Base-by-base conservation (phyloP, 1,140 invertebrate genomes). In the Drosophila sp. region DNA sequence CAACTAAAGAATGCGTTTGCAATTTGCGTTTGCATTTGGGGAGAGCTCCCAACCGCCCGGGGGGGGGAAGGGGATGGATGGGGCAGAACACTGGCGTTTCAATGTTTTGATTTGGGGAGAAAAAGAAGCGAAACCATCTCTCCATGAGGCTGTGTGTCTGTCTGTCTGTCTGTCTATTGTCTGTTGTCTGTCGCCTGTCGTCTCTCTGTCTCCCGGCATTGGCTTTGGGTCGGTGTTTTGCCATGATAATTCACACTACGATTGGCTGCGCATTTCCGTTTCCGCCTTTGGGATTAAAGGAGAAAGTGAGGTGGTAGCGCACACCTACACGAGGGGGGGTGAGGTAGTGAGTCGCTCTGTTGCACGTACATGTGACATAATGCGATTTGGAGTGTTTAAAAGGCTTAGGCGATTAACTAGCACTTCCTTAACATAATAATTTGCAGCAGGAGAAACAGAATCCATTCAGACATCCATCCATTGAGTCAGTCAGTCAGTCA, bases 1-100 rank as follows among this genome's bases (percentile, higher is more conserved):
- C 62, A 64, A 64, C 44, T 55, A 55, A 64, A 64, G 62, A 64
- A 64, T 64, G 62, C 47, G 62, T 64, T 54, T 55, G 62, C 50
- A 64, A 64, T 64, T 64, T 64, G 62, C 62, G 55, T 64, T 64
- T 64, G 62, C 62, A 64, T 64, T 64, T 64, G 61, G 41, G 38
- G 30, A 10, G 32, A 17, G 3, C 60, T 1, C 60, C 27, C 25
- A 6, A 3, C 29, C 27, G 0, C 27, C 23, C 38, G 6, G 55
- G 8, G 27, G 7, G 27, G 32, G 10, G n/a, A 1, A 8, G 25
- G 30, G 27, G 41, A 6, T 25, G 17, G 17, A 5, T 5, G 1
- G 44, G 25, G 17, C 17, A 17, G 17, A 17, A 17, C 17, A 17
- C 17, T 17, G 17, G 17, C 17, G 17, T 50, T 50, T 50, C 33